Evolutionary conservation across 1,140 invertebrate species (phyloP).

Genomic region (Dinothrombium tinctorium): DNA sequence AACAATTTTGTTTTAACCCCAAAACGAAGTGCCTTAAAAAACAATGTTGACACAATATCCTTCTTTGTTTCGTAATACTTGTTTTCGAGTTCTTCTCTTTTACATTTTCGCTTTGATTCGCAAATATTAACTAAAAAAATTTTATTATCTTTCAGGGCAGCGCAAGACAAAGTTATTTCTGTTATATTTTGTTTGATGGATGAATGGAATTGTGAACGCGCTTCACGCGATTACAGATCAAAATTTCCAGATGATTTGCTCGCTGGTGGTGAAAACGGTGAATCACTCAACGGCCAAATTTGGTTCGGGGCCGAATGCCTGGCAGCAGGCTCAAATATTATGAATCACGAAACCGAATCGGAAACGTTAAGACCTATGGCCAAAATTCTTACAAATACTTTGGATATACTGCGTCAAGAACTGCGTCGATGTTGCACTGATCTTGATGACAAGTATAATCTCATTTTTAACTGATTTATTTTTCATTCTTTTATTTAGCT

Average conservation of each 20-base stretch:
- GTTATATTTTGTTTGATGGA: slow-evolving; percentile 13
- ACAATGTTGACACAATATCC: no score
- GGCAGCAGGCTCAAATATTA: slow-evolving; percentile 59
- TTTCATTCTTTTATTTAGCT: not conserved
- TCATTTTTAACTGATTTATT: not conserved
- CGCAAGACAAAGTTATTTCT: slow-evolving; percentile 20
- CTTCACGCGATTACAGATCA: slow-evolving; percentile 79
- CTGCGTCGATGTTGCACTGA: slow-evolving; percentile 36
- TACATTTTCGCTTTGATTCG: no score
- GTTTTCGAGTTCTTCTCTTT: no score
- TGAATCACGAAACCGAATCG: slow-evolving; percentile 83
- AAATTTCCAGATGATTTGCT: slow-evolving; percentile 99
- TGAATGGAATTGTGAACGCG: slow-evolving; percentile 20
- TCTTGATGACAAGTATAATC: slow-evolving; percentile 3
- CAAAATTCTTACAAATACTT: slow-evolving; percentile 72
- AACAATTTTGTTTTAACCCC: no score
- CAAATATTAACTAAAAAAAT: no score
- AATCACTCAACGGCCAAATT: slow-evolving; percentile 61
- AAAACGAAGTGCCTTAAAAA: no score
- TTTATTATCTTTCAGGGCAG: no score
- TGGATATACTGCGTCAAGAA: slow-evolving; percentile 70
- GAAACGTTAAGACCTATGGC: slow-evolving; percentile 87
- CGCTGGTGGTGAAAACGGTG: slow-evolving; percentile 47
- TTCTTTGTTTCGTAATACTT: no score
- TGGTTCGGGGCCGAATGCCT: slow-evolving; percentile 99